Conservation (phyloP, 2,888 invertebrate species). For the Helicoverpa assulta region DNA sequence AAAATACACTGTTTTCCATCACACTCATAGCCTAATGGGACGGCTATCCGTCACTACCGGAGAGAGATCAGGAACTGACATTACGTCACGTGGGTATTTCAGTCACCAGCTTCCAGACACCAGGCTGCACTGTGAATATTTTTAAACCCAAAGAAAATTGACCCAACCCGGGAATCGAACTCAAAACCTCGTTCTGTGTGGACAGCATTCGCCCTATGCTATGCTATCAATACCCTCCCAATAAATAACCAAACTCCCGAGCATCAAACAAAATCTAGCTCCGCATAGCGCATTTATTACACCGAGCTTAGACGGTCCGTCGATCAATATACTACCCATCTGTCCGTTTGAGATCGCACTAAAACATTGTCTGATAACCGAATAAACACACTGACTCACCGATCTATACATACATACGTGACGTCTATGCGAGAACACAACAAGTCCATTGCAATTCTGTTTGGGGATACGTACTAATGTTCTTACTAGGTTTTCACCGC, state of each 20-base stretch:
- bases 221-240: too few relatives aligned
- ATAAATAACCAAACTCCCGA: conserved; percentile 1
- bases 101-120: too few relatives aligned
- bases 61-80: too few relatives aligned
- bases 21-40: too few relatives aligned
- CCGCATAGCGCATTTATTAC: conserved; percentile 30
- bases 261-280: conserved; percentile 16
- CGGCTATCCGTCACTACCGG: too few relatives aligned
- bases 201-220: too few relatives aligned
- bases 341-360: conserved; percentile 69
- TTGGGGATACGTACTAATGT: conserved; percentile 12
- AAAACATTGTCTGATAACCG: conserved; percentile 76
- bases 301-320: conserved; percentile 36
- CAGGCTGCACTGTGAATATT: too few relatives aligned
- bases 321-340: conserved; percentile 71
- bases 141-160: too few relatives aligned
- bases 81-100: too few relatives aligned
- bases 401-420: conserved; percentile 50
- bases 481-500: conserved; percentile 9
- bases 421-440: conserved; percentile 60
- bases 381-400: conserved; percentile 84
- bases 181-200: too few relatives aligned
- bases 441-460: conserved; percentile 63
- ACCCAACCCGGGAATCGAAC: too few relatives aligned
- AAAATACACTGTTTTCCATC: too few relatives aligned